Base-by-base conservation (phyloP, 2,888 invertebrate species). In the Megalurothrips usitatus region DNA sequence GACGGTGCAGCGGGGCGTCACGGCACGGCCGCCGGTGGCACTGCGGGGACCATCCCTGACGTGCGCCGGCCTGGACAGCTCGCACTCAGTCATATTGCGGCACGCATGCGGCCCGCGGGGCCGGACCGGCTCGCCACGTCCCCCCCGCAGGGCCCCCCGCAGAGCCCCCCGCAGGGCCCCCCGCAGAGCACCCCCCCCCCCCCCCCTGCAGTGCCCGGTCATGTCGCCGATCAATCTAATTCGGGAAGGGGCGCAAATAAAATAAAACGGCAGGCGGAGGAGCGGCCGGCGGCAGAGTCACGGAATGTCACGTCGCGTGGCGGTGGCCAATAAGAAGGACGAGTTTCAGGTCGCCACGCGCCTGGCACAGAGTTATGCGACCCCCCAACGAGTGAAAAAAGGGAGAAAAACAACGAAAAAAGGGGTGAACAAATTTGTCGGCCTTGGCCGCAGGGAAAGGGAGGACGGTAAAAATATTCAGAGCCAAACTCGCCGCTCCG, bases 81-180 rank as follows among this genome's bases (percentile, higher is more conserved):
- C 68, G 68, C 68, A 75, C 68, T 75, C 68, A 75, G 68, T 75
- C 68, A 26, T 75, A 75, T 75, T 75, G 68, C 34, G 34, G 34
- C 34, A 43, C 34, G 34, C 34, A 43, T 43, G 34, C 34, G 34
- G 34, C 58, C 58, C 34, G 6, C 6, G 34, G 3, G 34, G 34
- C 58, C 58, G 58, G 19, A 19, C 17, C 58, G 58, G 58, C n/a
- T n/a, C n/a, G 34, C 34, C 6, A 43, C n/a, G n/a, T 58, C 58
- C 6, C 34, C 34, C 34, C 34, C 34, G 34, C 34, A 43, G 34
- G 34, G 3, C 34, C 34, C 34, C 34, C 3, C 6, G 34, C n/a
- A n/a, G n/a, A n/a, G 34, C 3, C 58, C 58, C 58, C 58, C 58
- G 14, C 34, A 43, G 34, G 34, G 34, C 58, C 58, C 58, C n/a